Evolutionary conservation across 2,888 invertebrate species (phyloP), one percentile per base, ranked within the genome.

Genomic region (Drosophila melanosoma): DNA sequence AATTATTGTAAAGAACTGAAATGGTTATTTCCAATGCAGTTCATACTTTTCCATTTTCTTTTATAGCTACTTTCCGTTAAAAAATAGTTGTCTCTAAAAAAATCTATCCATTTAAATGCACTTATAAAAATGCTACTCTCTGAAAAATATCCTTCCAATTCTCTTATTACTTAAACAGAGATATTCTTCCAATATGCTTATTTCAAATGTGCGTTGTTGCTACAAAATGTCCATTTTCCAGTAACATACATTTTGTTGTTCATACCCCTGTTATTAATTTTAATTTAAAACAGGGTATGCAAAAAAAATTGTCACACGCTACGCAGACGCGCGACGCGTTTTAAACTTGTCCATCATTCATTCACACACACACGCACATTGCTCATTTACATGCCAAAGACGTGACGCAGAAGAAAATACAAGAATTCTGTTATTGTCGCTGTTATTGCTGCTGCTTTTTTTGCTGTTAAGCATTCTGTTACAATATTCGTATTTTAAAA

Each of bases 351-450:
- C 66, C 73, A 76, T 78, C 76, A 80, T 56, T 69, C 83, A 70
- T 64, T 56, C 71, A 64, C 49, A 26, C 53, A 49, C 36, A 48
- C 57, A 12, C n/a, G 49, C 62, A 60, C 64, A 57, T 10, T 23
- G 65, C 76, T 86, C 81, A 89, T 89, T 89, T 86, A 88, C 86
- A 89, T 90, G 78, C 88, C 90, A 29, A 60, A 69, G 74, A 76
- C 75, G 87, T 89, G 85, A 86, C 83, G 89, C 85, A 86, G 72
- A 69, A 63, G 59, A 77, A 42, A 73, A 63, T 52, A 81, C 72
- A 40, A 78, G 66, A 71, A 71, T 63, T 63, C 58, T 53, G 61
- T 56, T 49, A 26, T 61, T 38, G 17, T 23, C 20, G 12, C 20
- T 15, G 45, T 7, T 20, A 12, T 20, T 7, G 45, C 15, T 15